Base-by-base conservation (phyloP, 2,888 invertebrate genomes). In the Andrena bucephala region DNA sequence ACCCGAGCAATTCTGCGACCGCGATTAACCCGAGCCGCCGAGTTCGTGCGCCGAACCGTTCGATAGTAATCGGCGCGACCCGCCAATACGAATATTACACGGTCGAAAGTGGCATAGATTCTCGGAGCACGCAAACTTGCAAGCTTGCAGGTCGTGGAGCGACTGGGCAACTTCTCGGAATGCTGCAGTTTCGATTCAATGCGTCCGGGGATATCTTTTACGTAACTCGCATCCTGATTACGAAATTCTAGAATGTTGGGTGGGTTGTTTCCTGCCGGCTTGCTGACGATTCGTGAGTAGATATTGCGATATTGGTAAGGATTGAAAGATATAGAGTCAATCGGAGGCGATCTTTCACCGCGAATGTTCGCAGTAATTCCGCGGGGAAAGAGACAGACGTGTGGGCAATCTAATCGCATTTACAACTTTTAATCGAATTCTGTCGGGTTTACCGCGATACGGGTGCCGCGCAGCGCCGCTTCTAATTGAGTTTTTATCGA, bases 401-500 rank as follows among this genome's bases (percentile, higher is more conserved):
- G 31, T 20, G 60, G 8, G 60, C 13, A 16, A 48, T 70, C 60
- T 70, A 70, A 70, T 70, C 70, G 57, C 20, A 13, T 20, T 29
- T 2, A 16, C 31, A 60, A 70, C 20, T 60, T 71, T 71, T 71
- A 71, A 71, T 71, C 50, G 62, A 70, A 60, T 70, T 48, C 60
- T 8, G 42, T 31, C 29, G 20, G 29, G 20, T 48, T 42, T 4
- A 13, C 29, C 70, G 42, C 42, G 42, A 60, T 13, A 20, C 20
- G 13, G n/a, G 8, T 27, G 4, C 42, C 13, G 42, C 13, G 42
- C 5, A 16, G 1, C 42, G 29, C 42, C 13, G 29, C 16, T 70
- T 60, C 50, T 71, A 50, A 62, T 62, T 50, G 50, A 62, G 62
- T 71, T 62, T 62, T 62, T 62, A 62, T 62, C 71, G 62, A 71